Evolutionary conservation across 1,140 invertebrate species (phyloP).

Genomic region (Hormaphis cornu): DNA sequence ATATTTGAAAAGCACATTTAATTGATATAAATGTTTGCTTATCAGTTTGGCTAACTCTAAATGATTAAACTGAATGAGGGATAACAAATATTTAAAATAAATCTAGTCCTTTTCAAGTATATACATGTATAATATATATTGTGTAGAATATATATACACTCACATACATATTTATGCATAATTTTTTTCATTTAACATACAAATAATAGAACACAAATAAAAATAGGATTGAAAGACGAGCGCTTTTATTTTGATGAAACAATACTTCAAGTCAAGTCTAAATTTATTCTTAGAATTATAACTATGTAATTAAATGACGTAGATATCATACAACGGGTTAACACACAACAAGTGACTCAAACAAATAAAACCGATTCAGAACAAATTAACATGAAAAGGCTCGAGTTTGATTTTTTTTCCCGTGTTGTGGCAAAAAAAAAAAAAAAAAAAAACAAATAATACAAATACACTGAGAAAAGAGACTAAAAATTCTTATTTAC

Average conservation of each 20-base stretch:
- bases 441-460: constrained; percentile 10
- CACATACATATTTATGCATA: neutral
- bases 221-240: constrained; percentile 25
- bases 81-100: no score
- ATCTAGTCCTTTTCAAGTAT: no score
- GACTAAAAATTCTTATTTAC: constrained; percentile 29
- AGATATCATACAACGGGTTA: constrained; percentile 20
- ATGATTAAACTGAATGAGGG: no score
- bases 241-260: constrained; percentile 22
- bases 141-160: neutral
- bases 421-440: neutral
- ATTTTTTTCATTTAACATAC: neutral
- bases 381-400: constrained; percentile 29
- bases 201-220: neutral
- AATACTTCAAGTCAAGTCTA: constrained; percentile 14
- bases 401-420: constrained; percentile 25
- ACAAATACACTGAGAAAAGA: constrained; percentile 23
- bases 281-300: neutral
- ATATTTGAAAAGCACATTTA: no score
- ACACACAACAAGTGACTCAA: constrained; percentile 27
- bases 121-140: no score
- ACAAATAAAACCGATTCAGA: constrained; percentile 25
- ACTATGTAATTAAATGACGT: constrained; percentile 27
- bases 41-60: no score
- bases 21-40: no score